phyloP scores from a whole-genome alignment of 2,888 invertebrate species.

The Antheraea assamensis region DNA sequence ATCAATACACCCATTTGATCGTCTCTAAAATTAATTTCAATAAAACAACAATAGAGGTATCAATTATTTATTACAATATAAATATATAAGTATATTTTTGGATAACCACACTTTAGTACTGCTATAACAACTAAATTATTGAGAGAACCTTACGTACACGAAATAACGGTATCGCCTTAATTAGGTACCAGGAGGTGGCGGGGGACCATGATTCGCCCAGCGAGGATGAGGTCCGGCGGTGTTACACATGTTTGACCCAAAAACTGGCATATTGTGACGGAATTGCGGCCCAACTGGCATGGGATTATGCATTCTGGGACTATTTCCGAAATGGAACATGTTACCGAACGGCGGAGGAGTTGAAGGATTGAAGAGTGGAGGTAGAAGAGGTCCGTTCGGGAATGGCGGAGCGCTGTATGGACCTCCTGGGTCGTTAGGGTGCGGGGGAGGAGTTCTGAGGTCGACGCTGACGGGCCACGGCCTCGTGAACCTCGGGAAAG shows the following conservation, averaged over 20 bases:
- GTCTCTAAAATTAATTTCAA: conserved; percentile 12
- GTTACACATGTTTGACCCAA: conserved; percentile 54
- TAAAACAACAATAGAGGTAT: conserved; percentile 27
- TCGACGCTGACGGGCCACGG: conserved; percentile 49
- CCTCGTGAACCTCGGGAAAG: conserved; percentile 46
- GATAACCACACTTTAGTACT: conserved; percentile 77
- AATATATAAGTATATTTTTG: conserved; percentile 75
- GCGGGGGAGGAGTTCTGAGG: conserved; percentile 53
- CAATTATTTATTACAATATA: conserved; percentile 51
- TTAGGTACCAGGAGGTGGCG: conserved; percentile 74
- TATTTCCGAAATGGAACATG: conserved; percentile 57
- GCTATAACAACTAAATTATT: conserved; percentile 55
- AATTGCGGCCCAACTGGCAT: conserved; percentile 46
- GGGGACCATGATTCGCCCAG: conserved; percentile 60
- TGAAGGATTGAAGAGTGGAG: conserved; percentile 43
- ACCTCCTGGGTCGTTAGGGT: conserved; percentile 37
- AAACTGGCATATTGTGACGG: conserved; percentile 50
- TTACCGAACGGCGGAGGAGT: conserved; percentile 43
- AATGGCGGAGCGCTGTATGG: conserved; percentile 46
- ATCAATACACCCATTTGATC: too few species aligned
- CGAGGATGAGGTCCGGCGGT: conserved; percentile 52
- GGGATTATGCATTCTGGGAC: conserved; percentile 47
- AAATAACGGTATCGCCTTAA: conserved; percentile 27
- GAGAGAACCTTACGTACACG: conserved; percentile 50
- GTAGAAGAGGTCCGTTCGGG: conserved; percentile 50